Conservation (phyloP, 2,888 invertebrate species). For the Stenolophus ochropezus region DNA sequence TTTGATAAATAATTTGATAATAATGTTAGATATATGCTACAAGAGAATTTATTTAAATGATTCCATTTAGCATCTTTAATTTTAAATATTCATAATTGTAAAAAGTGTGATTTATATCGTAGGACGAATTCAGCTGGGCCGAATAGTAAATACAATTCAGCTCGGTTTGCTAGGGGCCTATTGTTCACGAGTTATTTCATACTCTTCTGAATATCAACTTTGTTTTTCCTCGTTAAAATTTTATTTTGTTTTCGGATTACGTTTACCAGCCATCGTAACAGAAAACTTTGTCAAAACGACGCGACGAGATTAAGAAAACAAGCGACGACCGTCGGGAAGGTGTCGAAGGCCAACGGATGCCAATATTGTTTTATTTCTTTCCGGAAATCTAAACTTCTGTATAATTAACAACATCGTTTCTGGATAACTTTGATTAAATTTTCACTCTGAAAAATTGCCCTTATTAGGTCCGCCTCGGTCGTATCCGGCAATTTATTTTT, state of each 20-base stretch:
- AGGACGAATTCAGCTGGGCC: not conserved
- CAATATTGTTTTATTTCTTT: constrained; percentile 41
- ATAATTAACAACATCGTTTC: constrained; percentile 46
- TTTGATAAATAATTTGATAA: no score
- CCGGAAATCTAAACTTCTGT: constrained; percentile 36
- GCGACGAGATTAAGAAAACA: constrained; percentile 54
- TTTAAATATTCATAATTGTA: no score
- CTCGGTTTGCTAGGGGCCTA: not conserved
- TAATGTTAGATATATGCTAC: no score
- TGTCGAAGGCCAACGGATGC: not conserved
- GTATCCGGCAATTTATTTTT: constrained; percentile 42
- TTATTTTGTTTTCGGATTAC: constrained; percentile 55
- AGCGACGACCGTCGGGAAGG: constrained; percentile 6
- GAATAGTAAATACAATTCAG: not conserved
- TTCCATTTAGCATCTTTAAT: no score
- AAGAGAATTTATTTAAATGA: no score
- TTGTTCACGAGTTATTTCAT: constrained; percentile 49
- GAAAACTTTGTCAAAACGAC: constrained; percentile 52
- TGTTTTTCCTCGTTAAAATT: constrained; percentile 52
- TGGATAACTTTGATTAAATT: constrained; percentile 42
- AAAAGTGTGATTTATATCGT: not conserved
- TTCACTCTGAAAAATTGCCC: constrained; percentile 43
- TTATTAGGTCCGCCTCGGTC: constrained; percentile 15
- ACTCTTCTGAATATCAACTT: constrained; percentile 54
- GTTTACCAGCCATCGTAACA: constrained; percentile 43